A percentile compares a stretch with the other conserved stretches of the same genome.
phyloP scores from a whole-genome alignment of 1,140 invertebrate species.

The Scaptomyza montana region DNA sequence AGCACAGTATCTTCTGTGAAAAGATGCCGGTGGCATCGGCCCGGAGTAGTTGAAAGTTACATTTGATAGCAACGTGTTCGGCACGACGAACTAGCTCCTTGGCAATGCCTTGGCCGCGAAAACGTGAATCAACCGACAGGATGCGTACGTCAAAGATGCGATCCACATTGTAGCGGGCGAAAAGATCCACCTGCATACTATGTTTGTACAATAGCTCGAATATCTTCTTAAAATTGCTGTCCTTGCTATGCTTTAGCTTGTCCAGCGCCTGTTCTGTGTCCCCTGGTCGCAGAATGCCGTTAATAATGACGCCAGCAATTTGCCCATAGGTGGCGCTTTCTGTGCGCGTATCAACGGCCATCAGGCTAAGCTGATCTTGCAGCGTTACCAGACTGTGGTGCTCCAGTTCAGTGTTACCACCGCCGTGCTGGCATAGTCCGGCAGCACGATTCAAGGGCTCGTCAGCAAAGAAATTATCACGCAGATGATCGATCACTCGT shows the following conservation, averaged over 20 bases:
- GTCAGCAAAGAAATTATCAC: slow-evolving; percentile 90
- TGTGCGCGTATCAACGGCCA: slow-evolving; percentile 84
- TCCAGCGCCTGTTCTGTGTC: slow-evolving; percentile 86
- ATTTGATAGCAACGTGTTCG: slow-evolving; percentile 87
- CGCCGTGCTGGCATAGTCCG: slow-evolving; percentile 87
- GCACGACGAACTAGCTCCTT: slow-evolving; percentile 88
- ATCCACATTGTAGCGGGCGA: slow-evolving; percentile 87
- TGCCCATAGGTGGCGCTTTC: slow-evolving; percentile 62
- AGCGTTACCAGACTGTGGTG: slow-evolving; percentile 89
- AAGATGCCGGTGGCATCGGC: slow-evolving; percentile 91
- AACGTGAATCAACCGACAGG: slow-evolving; percentile 89
- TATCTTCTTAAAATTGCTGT: slow-evolving; percentile 87
- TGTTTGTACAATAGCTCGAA: slow-evolving; percentile 87
- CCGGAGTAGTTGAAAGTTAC: slow-evolving; percentile 90
- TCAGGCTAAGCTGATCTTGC: slow-evolving; percentile 89
- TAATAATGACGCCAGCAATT: slow-evolving; percentile 88
- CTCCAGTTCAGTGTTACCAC: slow-evolving; percentile 89
- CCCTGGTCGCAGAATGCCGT: slow-evolving; percentile 86
- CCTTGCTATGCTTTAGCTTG: slow-evolving; percentile 85
- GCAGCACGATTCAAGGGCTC: slow-evolving; percentile 91
- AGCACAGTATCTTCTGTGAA: slow-evolving; percentile 89
- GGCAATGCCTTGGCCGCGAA: slow-evolving; percentile 89
- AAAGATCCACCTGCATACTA: slow-evolving; percentile 87
- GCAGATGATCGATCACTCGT: slow-evolving; percentile 88
- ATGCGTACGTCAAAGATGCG: slow-evolving; percentile 92